These are phyloP conservation scores for Limanda limanda DNA, from an alignment of 2,113 vertebrate genomes.

Conservation along the genomic window DNA sequence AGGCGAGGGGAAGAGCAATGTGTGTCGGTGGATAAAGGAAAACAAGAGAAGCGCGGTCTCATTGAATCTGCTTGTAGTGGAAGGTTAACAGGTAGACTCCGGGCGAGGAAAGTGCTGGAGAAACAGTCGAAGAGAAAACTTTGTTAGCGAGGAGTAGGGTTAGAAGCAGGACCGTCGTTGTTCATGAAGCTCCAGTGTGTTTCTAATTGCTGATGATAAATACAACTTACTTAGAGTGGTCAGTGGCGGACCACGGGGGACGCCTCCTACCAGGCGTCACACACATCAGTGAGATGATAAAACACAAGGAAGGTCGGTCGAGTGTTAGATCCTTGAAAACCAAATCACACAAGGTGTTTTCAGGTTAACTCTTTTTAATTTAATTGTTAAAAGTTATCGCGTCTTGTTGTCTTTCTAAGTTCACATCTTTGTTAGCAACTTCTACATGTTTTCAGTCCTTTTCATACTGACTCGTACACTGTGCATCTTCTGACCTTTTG, in stretches of 20 bases:
- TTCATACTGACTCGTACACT: no score
- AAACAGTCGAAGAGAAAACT: slow-evolving; percentile 28
- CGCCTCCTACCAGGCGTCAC: no score
- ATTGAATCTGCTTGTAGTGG: slow-evolving; percentile 47
- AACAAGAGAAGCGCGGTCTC: slow-evolving; percentile 42
- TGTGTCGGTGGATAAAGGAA: slow-evolving; percentile 57
- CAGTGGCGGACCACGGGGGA: background rate
- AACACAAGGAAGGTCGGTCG: no score
- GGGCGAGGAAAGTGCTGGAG: slow-evolving; percentile 36
- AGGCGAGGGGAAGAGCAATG: slow-evolving; percentile 54
- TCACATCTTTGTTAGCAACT: no score
- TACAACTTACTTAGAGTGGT: background rate
- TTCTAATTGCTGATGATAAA: background rate
- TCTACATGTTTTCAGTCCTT: no score
- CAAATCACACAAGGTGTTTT: no score
- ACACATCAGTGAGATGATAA: no score
- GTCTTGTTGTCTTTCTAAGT: no score
- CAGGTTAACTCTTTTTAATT: no score
- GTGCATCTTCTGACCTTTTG: no score
- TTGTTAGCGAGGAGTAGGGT: slow-evolving; percentile 7
- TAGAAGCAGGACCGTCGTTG: background rate
- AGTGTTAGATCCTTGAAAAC: no score
- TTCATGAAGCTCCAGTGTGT: background rate
- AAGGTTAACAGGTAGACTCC: slow-evolving; percentile 59
- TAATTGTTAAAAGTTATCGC: no score